phyloP scores from a whole-genome alignment of 2,797 vertebrate species.

The Dromococcyx pavoninus region DNA sequence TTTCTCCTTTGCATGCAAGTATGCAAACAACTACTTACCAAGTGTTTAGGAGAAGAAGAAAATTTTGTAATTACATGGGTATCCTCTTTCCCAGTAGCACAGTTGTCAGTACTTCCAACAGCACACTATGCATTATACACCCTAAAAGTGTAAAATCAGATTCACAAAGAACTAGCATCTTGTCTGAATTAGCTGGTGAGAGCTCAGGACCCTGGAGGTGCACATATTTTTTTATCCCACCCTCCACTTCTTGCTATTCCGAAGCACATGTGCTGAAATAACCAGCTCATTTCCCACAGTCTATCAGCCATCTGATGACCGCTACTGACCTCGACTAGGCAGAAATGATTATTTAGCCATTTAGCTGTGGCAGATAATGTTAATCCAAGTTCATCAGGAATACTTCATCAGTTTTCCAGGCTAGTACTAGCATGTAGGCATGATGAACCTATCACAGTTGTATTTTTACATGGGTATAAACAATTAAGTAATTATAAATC shows the following conservation, averaged over 20 bases:
- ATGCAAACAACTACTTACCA: neutral
- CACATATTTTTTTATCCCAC: neutral
- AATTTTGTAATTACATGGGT: neutral
- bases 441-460: slow-evolving; percentile 34
- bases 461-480: slow-evolving; percentile 65
- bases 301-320: neutral
- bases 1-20: neutral
- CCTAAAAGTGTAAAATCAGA: neutral
- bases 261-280: neutral
- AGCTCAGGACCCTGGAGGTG: neutral
- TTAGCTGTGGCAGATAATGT: neutral
- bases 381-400: neutral
- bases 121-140: neutral
- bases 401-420: neutral
- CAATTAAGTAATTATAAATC: slow-evolving; percentile 72
- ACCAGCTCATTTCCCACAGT: neutral
- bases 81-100: neutral
- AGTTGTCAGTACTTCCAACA: neutral
- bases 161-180: neutral
- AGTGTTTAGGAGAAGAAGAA: neutral
- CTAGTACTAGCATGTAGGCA: neutral
- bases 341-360: neutral
- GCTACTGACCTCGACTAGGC: neutral
- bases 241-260: neutral
- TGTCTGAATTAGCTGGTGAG: neutral